phyloP scores from a whole-genome alignment of 2,113 vertebrate species.

The Corythornis madagascariensis region DNA sequence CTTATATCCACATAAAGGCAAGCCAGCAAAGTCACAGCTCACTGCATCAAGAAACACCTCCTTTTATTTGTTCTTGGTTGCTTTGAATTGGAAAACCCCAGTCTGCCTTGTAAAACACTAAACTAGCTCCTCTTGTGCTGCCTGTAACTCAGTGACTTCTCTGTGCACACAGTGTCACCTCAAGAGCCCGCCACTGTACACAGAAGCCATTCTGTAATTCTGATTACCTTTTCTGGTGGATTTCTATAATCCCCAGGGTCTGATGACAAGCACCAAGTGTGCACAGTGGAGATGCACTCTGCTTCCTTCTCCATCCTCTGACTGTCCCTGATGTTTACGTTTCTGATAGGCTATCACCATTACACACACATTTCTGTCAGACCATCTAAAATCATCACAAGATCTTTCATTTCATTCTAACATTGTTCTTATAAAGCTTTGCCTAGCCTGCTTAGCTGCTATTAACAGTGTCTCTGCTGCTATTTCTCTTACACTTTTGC shows the following conservation, averaged over 20 bases:
- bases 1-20: neutral
- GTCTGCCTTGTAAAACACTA: neutral
- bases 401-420: neutral
- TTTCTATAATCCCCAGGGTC: neutral
- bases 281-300: neutral
- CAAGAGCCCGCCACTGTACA: neutral
- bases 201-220: neutral
- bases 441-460: neutral
- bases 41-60: neutral
- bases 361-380: neutral
- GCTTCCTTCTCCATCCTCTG: neutral
- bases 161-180: neutral
- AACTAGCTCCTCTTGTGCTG: neutral
- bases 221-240: neutral
- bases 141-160: neutral
- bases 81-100: neutral
- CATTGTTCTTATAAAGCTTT: neutral
- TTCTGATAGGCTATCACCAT: neutral
- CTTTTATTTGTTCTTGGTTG: neutral
- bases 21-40: neutral
- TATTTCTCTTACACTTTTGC: neutral
- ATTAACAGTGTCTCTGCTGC: neutral
- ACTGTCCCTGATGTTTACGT: neutral
- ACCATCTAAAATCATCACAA: neutral
- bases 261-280: neutral